phyloP scores from a whole-genome alignment of 2,797 vertebrate species.

The Argya squamiceps region DNA sequence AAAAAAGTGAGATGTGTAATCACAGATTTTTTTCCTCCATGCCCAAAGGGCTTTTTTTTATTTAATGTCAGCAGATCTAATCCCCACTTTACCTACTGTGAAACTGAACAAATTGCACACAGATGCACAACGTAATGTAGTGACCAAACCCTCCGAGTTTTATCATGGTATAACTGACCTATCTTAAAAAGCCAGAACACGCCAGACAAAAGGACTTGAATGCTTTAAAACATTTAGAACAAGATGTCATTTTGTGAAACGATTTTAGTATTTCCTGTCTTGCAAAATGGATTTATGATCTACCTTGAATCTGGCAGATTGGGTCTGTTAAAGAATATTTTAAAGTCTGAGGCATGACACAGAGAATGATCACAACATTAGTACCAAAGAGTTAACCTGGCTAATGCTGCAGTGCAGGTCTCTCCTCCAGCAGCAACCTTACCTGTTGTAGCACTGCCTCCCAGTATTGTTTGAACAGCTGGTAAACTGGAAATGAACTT shows the following conservation, averaged over 20 bases:
- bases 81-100: background rate
- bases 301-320: background rate
- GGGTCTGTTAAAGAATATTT: background rate
- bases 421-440: background rate
- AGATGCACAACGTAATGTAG: background rate
- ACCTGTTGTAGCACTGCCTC: background rate
- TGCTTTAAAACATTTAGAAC: background rate
- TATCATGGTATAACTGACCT: background rate
- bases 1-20: background rate
- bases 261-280: background rate
- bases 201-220: background rate
- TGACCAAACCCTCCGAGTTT: background rate
- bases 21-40: background rate
- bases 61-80: background rate
- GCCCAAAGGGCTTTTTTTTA: background rate
- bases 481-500: constrained; percentile 32
- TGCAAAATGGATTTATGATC: background rate
- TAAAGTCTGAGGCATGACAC: background rate
- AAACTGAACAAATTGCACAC: background rate
- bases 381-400: background rate
- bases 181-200: background rate
- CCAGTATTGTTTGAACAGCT: constrained; percentile 52
- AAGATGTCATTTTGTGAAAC: background rate
- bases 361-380: background rate
- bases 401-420: background rate